phyloP scores from a whole-genome alignment of 2,888 invertebrate species.

The Epinotia ramella region DNA sequence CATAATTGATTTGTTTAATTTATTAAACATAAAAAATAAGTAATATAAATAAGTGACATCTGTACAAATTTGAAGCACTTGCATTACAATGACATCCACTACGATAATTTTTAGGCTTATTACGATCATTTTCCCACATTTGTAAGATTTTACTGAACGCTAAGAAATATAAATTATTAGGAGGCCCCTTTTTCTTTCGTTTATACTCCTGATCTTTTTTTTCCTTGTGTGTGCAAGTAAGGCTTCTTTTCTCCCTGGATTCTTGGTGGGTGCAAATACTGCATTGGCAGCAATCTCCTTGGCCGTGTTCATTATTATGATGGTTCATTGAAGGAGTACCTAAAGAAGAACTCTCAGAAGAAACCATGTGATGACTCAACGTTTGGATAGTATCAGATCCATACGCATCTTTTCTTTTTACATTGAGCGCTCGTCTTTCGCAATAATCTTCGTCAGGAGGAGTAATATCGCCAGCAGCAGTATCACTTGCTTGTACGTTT shows the following conservation, averaged over 20 bases:
- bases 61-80: slow-evolving; percentile 40
- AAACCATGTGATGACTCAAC: background rate
- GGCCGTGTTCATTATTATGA: slow-evolving; percentile 42
- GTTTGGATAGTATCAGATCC: slow-evolving; percentile 25
- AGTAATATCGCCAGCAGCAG: slow-evolving; percentile 23
- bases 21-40: slow-evolving; percentile 42
- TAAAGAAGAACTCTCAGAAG: background rate
- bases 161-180: slow-evolving; percentile 59
- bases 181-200: slow-evolving; percentile 49
- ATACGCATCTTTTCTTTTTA: slow-evolving; percentile 61
- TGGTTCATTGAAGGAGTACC: slow-evolving; percentile 19
- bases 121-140: slow-evolving; percentile 49
- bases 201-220: slow-evolving; percentile 37
- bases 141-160: slow-evolving; percentile 56
- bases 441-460: slow-evolving; percentile 75
- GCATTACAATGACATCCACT: slow-evolving; percentile 51
- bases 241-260: slow-evolving; percentile 55
- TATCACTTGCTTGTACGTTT: slow-evolving; percentile 53
- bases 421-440: slow-evolving; percentile 69
- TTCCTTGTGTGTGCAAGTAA: slow-evolving; percentile 31
- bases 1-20: slow-evolving; percentile 21
- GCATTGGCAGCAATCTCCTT: slow-evolving; percentile 51
- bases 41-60: slow-evolving; percentile 45
- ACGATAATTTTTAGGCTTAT: slow-evolving; percentile 39
- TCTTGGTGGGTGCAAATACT: slow-evolving; percentile 53